Base-by-base conservation (phyloP, 2,113 vertebrate genomes). In the Verasper variegatus region DNA sequence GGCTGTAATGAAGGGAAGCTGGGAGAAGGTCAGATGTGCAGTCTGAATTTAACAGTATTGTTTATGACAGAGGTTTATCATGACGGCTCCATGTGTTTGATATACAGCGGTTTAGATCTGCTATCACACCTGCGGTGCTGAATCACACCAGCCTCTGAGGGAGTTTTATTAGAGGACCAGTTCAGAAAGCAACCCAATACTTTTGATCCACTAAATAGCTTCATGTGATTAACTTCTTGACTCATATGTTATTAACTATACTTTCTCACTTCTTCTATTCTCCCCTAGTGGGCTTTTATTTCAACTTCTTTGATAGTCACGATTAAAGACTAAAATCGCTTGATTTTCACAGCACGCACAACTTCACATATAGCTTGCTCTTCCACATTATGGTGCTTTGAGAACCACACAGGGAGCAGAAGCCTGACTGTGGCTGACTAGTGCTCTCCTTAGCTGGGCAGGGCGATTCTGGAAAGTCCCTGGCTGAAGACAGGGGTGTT, bases 391-490 rank as follows among this genome's bases (percentile, higher is more conserved):
- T 58, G 59, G 52, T 57, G 67, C 82, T 67, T 4, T 68, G 35
- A 84, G 81, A 67, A 68, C 72, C 81, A 82, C 83, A 87, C 76
- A 78, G 83, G 85, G 76, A 52, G 81, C 68, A 76, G 64, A 63
- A 76, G 69, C 68, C 82, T 80, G 74, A 78, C 79, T 52, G 40
- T 68, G 86, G 81, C 90, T 91, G 86, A 84, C 72, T 84, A 57
- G 62, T 65, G 26, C 79, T 91, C 89, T 82, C 81, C 77, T 76
- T 49, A 27, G 74, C 84, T 90, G 87, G 91, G 90, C 89, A 90
- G 89, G 88, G 91, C 88, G 67, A 71, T 80, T 84, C 78, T 94
- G 94, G 94, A 95, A 95, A 95, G 93, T 94, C 94, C 94, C 93
- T 94, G 92, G 93, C 91, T 88, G 82, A 82, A 86, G 68, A 89